A percentile compares a stretch with the other conserved stretches of the same genome.
Conservation (phyloP, 2,888 invertebrate species). For the Mylabris sibirica region DNA sequence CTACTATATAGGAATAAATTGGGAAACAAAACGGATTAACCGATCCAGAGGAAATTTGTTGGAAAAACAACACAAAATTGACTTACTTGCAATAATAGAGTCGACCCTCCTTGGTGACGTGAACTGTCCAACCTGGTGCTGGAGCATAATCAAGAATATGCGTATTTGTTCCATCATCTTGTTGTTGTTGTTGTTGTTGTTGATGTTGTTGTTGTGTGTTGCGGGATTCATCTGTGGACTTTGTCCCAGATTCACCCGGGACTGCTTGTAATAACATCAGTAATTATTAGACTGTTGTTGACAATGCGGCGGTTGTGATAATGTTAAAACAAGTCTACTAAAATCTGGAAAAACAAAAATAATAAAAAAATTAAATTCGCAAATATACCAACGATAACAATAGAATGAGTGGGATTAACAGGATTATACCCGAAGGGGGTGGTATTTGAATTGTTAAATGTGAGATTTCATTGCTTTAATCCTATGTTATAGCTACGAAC, state of each 20-base stretch:
- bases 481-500: background rate
- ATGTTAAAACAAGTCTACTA: background rate
- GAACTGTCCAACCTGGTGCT: slow-evolving; percentile 77
- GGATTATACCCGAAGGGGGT: background rate
- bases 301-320: background rate
- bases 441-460: background rate
- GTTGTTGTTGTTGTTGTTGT: slow-evolving; percentile 51
- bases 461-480: background rate
- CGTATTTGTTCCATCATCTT: slow-evolving; percentile 41
- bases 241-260: slow-evolving; percentile 44
- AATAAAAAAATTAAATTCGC: background rate
- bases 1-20: background rate
- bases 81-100: slow-evolving; percentile 93
- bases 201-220: slow-evolving; percentile 51
- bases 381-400: background rate
- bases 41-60: background rate
- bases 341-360: background rate
- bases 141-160: slow-evolving; percentile 63
- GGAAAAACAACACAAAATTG: background rate
- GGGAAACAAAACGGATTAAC: slow-evolving; percentile 7
- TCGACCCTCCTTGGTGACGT: slow-evolving; percentile 79
- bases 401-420: background rate
- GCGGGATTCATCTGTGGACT: slow-evolving; percentile 38
- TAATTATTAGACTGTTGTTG: slow-evolving; percentile 1
- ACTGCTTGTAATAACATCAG: slow-evolving; percentile 50